Evolutionary conservation across 2,113 vertebrate genomes (phyloP).

Genomic region (Mustela nigripes): DNA sequence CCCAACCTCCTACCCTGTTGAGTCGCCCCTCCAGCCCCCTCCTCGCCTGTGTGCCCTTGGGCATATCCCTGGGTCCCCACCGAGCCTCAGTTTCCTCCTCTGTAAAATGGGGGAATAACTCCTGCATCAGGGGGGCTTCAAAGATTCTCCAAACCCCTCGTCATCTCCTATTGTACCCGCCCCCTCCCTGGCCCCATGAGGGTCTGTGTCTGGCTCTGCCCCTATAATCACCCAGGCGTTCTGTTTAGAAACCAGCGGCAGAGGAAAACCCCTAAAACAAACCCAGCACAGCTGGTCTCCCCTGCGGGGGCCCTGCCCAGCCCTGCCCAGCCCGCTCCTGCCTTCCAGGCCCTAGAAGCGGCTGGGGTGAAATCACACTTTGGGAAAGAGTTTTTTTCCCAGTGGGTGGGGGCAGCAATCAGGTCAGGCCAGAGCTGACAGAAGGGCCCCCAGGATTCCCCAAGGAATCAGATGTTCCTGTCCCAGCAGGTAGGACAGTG

Average conservation of each 20-base stretch:
- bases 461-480: background rate
- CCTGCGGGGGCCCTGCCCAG: background rate
- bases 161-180: background rate
- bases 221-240: background rate
- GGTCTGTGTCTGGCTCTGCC: background rate
- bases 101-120: background rate
- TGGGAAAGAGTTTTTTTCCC: slow-evolving; percentile 19
- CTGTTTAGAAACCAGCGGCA: slow-evolving; percentile 21
- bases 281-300: slow-evolving; percentile 46
- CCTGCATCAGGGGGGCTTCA: background rate
- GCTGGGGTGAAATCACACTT: background rate
- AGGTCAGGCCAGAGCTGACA: background rate
- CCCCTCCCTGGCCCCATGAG: background rate
- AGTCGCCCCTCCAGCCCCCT: background rate
- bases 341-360: background rate
- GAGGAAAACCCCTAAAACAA: slow-evolving; percentile 65
- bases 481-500: fast-evolving
- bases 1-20: background rate
- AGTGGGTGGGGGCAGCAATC: background rate
- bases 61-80: background rate
- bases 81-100: background rate
- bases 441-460: background rate
- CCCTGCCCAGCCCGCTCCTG: background rate
- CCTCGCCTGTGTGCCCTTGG: background rate
- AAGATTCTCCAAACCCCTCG: background rate